phyloP scores from a whole-genome alignment of 2,113 vertebrate species.

The Salvator merianae region DNA sequence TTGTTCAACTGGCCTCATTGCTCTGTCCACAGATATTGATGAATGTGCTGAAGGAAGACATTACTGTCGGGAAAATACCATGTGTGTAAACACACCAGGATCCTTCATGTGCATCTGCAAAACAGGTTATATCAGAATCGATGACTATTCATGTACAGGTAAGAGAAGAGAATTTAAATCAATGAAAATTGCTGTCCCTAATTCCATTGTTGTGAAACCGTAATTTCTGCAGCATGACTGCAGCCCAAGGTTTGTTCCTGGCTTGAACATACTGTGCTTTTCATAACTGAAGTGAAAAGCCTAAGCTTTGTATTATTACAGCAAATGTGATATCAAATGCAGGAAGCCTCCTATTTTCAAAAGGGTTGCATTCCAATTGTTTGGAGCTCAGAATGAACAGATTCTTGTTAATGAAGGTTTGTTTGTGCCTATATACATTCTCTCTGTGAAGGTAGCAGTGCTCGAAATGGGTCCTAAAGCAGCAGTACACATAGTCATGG shows the following conservation, averaged over 20 bases:
- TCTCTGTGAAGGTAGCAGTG: no score
- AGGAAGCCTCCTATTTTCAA: no score
- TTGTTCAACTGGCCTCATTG: constrained; percentile 26
- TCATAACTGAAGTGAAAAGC: background rate
- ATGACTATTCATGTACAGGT: constrained; percentile 99
- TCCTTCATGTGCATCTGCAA: constrained; percentile 98
- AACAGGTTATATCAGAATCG: constrained; percentile 94
- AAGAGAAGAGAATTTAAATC: constrained; percentile 40
- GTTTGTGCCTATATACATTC: no score
- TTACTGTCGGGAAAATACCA: constrained; percentile 95
- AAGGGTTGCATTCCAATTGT: no score
- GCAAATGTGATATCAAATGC: background rate
- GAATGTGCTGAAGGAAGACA: constrained; percentile 96
- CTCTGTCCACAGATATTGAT: constrained; percentile 85
- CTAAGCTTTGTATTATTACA: background rate
- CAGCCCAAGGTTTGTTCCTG: background rate
- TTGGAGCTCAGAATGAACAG: no score
- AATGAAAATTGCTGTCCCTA: background rate
- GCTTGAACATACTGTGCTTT: background rate
- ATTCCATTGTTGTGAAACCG: constrained; percentile 14
- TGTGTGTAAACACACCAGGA: constrained; percentile 94
- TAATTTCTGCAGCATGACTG: background rate
- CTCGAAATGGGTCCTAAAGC: no score
- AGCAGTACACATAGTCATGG: no score
- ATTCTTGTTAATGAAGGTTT: no score